These are phyloP conservation scores for Chiridota heheva DNA, from an alignment of 35 echinoderm and acorn worm genomes.

Conservation along the genomic window DNA sequence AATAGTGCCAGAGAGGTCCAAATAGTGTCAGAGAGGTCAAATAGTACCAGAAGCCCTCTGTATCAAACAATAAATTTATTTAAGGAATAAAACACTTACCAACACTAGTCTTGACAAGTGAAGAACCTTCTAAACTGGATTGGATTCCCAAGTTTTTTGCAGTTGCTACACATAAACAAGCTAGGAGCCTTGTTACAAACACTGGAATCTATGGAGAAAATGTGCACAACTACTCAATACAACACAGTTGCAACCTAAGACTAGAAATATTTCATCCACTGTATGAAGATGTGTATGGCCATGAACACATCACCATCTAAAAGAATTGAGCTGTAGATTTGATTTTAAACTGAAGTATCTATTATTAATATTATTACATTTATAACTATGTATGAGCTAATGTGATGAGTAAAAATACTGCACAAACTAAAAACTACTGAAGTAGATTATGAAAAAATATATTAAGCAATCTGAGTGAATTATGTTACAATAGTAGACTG, in stretches of 20 bases:
- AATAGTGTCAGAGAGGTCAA: too few relatives aligned
- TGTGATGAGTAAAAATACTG: too few relatives aligned
- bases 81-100: slow-evolving; percentile 6
- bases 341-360: not conserved
- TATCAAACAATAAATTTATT: too few relatives aligned
- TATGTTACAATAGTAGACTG: too few relatives aligned
- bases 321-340: not conserved
- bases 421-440: too few relatives aligned
- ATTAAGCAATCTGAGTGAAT: too few relatives aligned
- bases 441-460: too few relatives aligned
- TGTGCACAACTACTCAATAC: not conserved
- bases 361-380: too few relatives aligned
- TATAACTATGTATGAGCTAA: too few relatives aligned
- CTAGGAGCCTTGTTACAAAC: not conserved
- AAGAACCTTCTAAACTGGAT: not conserved
- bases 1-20: too few relatives aligned
- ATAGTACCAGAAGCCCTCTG: too few relatives aligned
- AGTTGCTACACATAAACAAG: not conserved
- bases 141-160: not conserved
- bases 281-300: not conserved
- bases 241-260: not conserved
- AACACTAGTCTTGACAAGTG: not conserved
- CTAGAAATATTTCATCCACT: not conserved
- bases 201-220: not conserved
- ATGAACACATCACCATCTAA: not conserved